Base-by-base conservation (phyloP, 2,113 vertebrate genomes). In the Thunnus thynnus region DNA sequence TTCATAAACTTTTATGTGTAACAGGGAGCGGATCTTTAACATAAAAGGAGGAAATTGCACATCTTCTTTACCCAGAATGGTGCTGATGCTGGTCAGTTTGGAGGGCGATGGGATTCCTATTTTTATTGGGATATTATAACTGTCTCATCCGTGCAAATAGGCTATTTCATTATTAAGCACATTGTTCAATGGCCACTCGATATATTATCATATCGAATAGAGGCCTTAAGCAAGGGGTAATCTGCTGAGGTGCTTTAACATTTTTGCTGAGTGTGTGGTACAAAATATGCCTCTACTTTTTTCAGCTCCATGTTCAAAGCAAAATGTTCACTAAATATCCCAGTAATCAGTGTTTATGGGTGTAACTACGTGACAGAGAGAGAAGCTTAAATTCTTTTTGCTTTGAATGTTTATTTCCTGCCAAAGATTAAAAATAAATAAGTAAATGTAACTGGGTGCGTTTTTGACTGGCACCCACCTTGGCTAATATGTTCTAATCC, bases 401-500 rank as follows among this genome's bases (percentile, higher is more conserved):
- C 64, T 51, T 5, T 56, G 48, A 83, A 86, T 84, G 82, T 91
- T 91, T 91, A 90, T 88, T 88, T 87, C 66, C 86, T 83, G 66
- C 60, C 55, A 76, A 77, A 77, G 83, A 91, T 85, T 78, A 83
- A 54, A 76, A 76, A 81, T 41, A 85, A 82, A 84, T 30, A 85
- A 66, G 82, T 61, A 82, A 84, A 80, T 50, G 57, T 64, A 68
- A 51, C 76, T 69, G 51, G 61, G 27, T 85, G 77, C 74, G 54
- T 84, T 84, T 22, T 72, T 80, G 88, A 91, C 72, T 82, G 90
- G 85, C 90, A 86, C 50, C 88, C 78, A 64, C 70, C 80, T 82
- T 46, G 48, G 70, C 88, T 91, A 91, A 94, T 94, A 27, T 83
- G 60, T 41, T 69, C 78, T 95, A 94, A 94, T 94, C 89, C 71